Percentiles rank a stretch among this genome's conserved stretches.
Evolutionary conservation across 2,113 vertebrate genomes (phyloP).

Genomic region (Bagarius yarrelli): DNA sequence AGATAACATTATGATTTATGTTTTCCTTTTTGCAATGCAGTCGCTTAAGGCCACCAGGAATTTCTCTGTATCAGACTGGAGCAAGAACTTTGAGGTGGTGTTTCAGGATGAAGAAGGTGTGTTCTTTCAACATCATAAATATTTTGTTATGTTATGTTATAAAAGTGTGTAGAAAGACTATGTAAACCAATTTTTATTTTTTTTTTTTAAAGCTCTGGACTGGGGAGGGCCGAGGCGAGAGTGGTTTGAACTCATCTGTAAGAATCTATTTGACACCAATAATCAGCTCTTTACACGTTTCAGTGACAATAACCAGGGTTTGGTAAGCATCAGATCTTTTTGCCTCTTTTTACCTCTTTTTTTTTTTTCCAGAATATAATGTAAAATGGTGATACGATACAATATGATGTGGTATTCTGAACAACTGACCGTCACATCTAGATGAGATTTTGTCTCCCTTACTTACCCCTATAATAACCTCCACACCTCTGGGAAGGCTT

Average conservation of each 20-base stretch:
- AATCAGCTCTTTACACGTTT: constrained; percentile 93
- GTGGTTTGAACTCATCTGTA: constrained; percentile 97
- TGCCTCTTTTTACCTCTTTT: neutral
- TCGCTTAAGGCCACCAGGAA: constrained; percentile 92
- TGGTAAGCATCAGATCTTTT: constrained; percentile 69
- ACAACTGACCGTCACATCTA: no score
- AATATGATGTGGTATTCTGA: no score
- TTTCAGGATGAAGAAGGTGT: constrained; percentile 98
- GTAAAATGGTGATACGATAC: neutral
- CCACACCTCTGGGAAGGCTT: no score
- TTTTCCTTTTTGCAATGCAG: constrained; percentile 61
- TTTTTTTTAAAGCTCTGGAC: constrained; percentile 80
- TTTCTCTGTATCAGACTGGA: constrained; percentile 98
- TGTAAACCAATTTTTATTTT: neutral
- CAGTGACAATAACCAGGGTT: constrained; percentile 94
- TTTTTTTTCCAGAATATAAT: neutral
- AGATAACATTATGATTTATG: neutral
- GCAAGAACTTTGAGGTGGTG: constrained; percentile 97
- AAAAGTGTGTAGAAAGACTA: neutral
- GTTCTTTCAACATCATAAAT: constrained; percentile 37
- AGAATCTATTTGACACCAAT: constrained; percentile 91
- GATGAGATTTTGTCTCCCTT: no score
- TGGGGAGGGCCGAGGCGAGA: constrained; percentile 97
- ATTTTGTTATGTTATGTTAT: neutral
- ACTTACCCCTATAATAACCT: no score